A percentile compares a stretch with the other conserved stretches of the same genome.
Conservation (phyloP, 2,797 vertebrate species). For the Falco naumanni region DNA sequence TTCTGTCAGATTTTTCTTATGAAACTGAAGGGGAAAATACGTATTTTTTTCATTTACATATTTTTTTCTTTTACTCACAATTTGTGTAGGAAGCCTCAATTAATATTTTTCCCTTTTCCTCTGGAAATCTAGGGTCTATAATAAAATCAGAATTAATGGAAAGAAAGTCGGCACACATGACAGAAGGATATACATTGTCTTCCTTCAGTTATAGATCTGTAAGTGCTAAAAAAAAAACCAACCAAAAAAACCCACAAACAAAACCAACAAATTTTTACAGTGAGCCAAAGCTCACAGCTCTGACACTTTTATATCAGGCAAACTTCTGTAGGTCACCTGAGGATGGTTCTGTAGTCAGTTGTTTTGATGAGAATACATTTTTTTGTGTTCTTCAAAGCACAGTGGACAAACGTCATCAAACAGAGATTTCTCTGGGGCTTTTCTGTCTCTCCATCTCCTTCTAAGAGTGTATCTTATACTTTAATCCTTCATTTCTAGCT, state of each 20-base stretch:
- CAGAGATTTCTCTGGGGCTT: background rate
- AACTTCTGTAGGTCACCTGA: background rate
- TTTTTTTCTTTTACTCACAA: background rate
- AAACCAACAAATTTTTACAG: background rate
- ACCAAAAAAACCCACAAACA: too few relatives aligned
- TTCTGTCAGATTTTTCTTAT: background rate
- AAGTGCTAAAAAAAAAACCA: background rate
- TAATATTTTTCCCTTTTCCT: background rate
- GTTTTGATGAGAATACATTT: background rate
- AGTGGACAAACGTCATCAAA: background rate
- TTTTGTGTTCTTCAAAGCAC: background rate
- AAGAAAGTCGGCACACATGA: background rate
- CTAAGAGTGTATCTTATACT: background rate
- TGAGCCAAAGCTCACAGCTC: background rate
- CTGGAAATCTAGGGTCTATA: background rate
- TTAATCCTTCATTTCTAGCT: background rate
- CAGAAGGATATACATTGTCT: background rate
- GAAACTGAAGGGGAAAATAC: background rate
- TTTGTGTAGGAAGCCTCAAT: background rate
- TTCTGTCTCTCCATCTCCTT: background rate
- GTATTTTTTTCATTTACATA: background rate
- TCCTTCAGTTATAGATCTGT: background rate
- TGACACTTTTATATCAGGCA: background rate
- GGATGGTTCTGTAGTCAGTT: background rate
- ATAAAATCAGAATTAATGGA: background rate